Conservation (phyloP, 2,797 vertebrate genomes). For the Taeniopygia guttata region DNA sequence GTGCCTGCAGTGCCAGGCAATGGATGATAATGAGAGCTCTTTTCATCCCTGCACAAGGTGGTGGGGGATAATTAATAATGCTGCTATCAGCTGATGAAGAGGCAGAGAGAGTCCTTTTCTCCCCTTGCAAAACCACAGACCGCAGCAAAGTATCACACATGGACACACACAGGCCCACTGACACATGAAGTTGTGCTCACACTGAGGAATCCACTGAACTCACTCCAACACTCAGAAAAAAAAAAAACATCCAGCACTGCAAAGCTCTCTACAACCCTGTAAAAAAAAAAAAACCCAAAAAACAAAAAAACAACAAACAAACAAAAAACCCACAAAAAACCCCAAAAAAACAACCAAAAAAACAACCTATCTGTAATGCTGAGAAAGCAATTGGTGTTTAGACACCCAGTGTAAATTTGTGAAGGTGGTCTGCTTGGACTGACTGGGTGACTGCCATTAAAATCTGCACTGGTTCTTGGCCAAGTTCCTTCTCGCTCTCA, state of each 20-base stretch:
- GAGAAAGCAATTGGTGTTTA: background rate
- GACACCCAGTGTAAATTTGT: background rate
- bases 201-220: background rate
- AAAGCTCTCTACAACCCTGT: background rate
- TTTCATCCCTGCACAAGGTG: background rate
- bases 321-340: background rate
- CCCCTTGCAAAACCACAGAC: background rate
- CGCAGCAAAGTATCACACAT: background rate
- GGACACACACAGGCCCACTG: background rate
- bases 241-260: background rate
- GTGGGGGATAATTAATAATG: background rate
- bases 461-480: background rate
- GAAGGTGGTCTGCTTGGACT: background rate
- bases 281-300: background rate
- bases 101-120: background rate
- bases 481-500: background rate
- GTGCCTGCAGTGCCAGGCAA: background rate
- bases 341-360: background rate
- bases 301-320: background rate
- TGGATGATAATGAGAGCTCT: background rate
- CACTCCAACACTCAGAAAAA: background rate
- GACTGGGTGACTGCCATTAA: background rate
- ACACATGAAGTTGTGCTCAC: rapidly evolving
- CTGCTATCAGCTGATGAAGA: background rate
- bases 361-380: background rate